These are phyloP conservation scores for Alces alces DNA, from an alignment of 2,113 vertebrate genomes.

Conservation along the genomic window DNA sequence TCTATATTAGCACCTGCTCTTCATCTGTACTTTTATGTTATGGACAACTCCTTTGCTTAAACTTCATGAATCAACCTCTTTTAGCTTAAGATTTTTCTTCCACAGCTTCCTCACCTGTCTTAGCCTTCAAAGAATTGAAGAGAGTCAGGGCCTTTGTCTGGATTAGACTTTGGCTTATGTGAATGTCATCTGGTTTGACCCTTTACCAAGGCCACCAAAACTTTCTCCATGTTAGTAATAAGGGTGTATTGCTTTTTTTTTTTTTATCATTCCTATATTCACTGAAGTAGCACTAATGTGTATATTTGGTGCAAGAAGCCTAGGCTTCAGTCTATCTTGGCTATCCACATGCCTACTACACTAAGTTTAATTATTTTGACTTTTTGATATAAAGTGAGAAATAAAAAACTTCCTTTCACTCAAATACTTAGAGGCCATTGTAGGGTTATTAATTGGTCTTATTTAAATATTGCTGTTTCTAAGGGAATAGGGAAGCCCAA, in stretches of 20 bases:
- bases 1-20: background rate
- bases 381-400: background rate
- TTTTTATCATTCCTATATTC: background rate
- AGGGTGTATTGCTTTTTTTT: background rate
- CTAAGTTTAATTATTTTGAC: background rate
- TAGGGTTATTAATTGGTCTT: background rate
- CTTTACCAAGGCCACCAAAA: background rate
- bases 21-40: background rate
- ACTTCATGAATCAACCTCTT: background rate
- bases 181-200: background rate
- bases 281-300: background rate
- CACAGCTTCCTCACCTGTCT: background rate
- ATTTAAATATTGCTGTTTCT: background rate
- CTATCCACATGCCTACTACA: background rate
- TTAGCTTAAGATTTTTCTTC: background rate
- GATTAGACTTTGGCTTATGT: background rate
- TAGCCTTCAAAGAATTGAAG: background rate
- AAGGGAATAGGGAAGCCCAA: background rate
- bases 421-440: background rate
- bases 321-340: background rate
- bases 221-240: background rate
- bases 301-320: background rate
- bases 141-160: background rate
- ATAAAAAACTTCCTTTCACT: background rate
- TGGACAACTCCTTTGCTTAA: background rate